phyloP scores from a whole-genome alignment of 92 coral and sea anemone genomes.

The Scolanthus callimorphus region DNA sequence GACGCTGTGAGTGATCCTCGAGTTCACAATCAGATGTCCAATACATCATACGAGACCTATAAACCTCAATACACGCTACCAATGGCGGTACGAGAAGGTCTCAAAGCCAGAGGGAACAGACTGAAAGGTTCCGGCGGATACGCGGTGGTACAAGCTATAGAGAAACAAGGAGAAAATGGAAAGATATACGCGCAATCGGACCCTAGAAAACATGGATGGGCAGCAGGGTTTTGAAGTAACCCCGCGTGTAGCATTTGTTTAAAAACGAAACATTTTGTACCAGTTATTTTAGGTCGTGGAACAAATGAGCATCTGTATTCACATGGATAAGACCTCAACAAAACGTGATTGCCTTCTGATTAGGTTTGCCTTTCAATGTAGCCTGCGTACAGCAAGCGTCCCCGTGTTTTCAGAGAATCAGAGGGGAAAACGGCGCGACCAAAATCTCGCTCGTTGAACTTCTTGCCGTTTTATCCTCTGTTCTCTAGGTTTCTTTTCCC shows the following conservation, averaged over 20 bases:
- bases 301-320: too few species aligned
- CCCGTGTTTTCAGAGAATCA: too few species aligned
- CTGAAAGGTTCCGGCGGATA: slow-evolving; percentile 7
- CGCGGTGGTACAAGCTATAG: slow-evolving; percentile 62
- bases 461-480: too few species aligned
- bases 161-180: slow-evolving; percentile 6
- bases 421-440: too few species aligned
- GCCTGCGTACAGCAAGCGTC: too few species aligned
- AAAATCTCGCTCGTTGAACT: too few species aligned
- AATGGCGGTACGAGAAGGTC: slow-evolving; percentile 42
- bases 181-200: slow-evolving; percentile 58
- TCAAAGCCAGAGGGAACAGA: slow-evolving; percentile 36
- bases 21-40: slow-evolving; percentile 62
- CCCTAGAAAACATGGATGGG: slow-evolving; percentile 71
- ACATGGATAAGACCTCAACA: background rate
- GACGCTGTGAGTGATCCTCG: slow-evolving; percentile 53
- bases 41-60: slow-evolving; percentile 34
- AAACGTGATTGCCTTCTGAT: too few species aligned
- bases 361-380: too few species aligned
- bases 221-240: slow-evolving; percentile 42
- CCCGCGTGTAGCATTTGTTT: too few species aligned
- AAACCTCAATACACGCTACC: slow-evolving; percentile 27
- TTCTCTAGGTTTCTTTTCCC: too few species aligned
- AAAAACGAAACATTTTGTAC: too few species aligned
- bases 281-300: too few species aligned